A percentile compares a stretch with the other conserved stretches of the same genome.
phyloP scores from a whole-genome alignment of 2,888 invertebrate genomes.

The Iphiclides podalirius region DNA sequence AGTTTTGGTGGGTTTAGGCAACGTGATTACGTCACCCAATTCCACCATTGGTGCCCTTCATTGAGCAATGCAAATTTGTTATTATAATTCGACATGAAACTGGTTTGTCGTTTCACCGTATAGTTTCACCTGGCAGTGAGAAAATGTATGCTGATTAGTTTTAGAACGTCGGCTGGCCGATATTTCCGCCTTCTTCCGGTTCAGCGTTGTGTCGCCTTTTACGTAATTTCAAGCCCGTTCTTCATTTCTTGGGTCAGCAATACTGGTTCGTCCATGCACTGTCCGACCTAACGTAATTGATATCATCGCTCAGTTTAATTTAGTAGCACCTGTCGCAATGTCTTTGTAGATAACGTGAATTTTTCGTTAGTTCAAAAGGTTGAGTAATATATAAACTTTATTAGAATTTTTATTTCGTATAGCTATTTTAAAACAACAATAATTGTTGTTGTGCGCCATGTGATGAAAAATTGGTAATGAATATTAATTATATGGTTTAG shows the following conservation, averaged over 20 bases:
- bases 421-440: too few species aligned
- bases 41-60: constrained; percentile 36
- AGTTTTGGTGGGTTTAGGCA: constrained; percentile 30
- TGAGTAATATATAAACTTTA: too few species aligned
- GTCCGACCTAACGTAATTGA: constrained; percentile 10
- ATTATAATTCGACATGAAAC: constrained; percentile 38
- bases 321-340: background rate
- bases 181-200: constrained; percentile 34
- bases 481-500: too few species aligned
- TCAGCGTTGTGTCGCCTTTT: constrained; percentile 30
- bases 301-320: constrained; percentile 10
- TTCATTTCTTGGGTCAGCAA: constrained; percentile 9
- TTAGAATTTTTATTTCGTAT: too few species aligned
- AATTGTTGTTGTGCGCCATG: too few species aligned
- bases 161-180: constrained; percentile 36
- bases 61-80: constrained; percentile 43
- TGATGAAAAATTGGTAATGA: too few species aligned
- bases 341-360: too few species aligned
- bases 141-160: constrained; percentile 49
- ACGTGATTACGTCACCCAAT: constrained; percentile 32
- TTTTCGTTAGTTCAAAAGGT: too few species aligned
- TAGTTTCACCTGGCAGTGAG: constrained; percentile 48
- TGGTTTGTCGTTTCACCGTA: constrained; percentile 42
- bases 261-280: constrained; percentile 13
- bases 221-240: constrained; percentile 30